These are phyloP conservation scores for Strongylocentrotus purpuratus DNA, from an alignment of 35 echinoderm and acorn worm species.

Conservation along the genomic window DNA sequence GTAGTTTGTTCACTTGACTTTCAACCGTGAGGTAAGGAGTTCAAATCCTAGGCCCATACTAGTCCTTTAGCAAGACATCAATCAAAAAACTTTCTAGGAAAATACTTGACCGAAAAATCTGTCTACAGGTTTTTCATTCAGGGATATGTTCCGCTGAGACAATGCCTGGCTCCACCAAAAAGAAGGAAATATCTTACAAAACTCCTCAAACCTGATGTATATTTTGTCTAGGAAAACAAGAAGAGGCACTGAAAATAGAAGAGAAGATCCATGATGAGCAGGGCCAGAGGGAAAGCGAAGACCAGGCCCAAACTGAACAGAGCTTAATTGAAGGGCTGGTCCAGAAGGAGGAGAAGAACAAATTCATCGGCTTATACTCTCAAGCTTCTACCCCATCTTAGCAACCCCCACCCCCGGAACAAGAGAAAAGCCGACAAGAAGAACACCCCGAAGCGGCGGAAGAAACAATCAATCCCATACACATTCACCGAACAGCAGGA, in stretches of 20 bases:
- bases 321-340: background rate
- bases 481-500: conserved; percentile 19
- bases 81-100: too few relatives aligned
- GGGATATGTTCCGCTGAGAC: too few relatives aligned
- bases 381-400: background rate
- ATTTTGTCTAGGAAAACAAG: too few relatives aligned
- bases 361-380: background rate
- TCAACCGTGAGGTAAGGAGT: too few relatives aligned
- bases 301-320: background rate
- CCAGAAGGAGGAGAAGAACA: background rate
- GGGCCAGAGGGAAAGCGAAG: background rate
- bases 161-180: too few relatives aligned
- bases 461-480: background rate
- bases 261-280: background rate
- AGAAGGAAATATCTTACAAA: too few relatives aligned
- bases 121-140: too few relatives aligned
- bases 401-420: background rate
- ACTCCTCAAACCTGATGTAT: too few relatives aligned
- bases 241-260: background rate
- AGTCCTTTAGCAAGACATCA: too few relatives aligned
- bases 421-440: background rate
- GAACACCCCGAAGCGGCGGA: background rate
- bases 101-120: too few relatives aligned
- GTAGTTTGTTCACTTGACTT: too few relatives aligned
- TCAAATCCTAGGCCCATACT: too few relatives aligned